A percentile compares a stretch with the other conserved stretches of the same genome.
These are phyloP conservation scores for Sphaeridia pumilis DNA, from an alignment of 2,888 invertebrate species.

Conservation along the genomic window DNA sequence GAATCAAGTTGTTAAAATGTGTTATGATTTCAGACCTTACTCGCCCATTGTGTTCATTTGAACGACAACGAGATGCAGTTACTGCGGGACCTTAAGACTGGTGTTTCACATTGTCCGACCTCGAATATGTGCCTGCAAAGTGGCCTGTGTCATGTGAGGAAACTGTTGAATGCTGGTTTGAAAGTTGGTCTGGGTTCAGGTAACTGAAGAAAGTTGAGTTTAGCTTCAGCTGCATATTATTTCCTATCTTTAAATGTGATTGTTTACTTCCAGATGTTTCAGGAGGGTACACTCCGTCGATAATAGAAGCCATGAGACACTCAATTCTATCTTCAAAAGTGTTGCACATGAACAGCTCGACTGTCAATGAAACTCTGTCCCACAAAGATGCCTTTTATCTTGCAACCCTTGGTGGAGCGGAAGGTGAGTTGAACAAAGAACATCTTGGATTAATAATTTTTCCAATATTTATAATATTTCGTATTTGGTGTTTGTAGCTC, in stretches of 20 bases:
- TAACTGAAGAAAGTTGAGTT: slow-evolving; percentile 39
- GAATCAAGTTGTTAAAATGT: background rate
- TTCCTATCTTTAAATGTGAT: no score
- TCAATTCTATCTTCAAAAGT: slow-evolving; percentile 62
- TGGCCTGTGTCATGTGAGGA: slow-evolving; percentile 65
- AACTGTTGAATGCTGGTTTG: slow-evolving; percentile 51
- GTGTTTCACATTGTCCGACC: slow-evolving; percentile 74
- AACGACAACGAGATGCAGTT: slow-evolving; percentile 55
- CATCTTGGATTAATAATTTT: slow-evolving; percentile 4
- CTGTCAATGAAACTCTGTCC: slow-evolving; percentile 41
- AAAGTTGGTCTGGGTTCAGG: slow-evolving; percentile 78
- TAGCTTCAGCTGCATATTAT: no score
- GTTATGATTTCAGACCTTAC: slow-evolving; percentile 47
- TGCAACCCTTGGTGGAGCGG: slow-evolving; percentile 79
- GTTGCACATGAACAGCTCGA: slow-evolving; percentile 43
- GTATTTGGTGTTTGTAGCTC: no score
- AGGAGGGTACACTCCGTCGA: slow-evolving; percentile 65
- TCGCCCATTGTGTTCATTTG: slow-evolving; percentile 74
- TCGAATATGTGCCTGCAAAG: slow-evolving; percentile 71
- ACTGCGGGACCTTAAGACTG: slow-evolving; percentile 50
- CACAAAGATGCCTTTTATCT: slow-evolving; percentile 69
- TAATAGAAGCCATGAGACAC: slow-evolving; percentile 61
- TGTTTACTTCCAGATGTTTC: slow-evolving; percentile 55
- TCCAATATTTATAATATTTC: background rate
- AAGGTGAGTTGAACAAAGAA: slow-evolving; percentile 49